Conservation (phyloP, 2,888 invertebrate species). For the Campoplex capitator region DNA sequence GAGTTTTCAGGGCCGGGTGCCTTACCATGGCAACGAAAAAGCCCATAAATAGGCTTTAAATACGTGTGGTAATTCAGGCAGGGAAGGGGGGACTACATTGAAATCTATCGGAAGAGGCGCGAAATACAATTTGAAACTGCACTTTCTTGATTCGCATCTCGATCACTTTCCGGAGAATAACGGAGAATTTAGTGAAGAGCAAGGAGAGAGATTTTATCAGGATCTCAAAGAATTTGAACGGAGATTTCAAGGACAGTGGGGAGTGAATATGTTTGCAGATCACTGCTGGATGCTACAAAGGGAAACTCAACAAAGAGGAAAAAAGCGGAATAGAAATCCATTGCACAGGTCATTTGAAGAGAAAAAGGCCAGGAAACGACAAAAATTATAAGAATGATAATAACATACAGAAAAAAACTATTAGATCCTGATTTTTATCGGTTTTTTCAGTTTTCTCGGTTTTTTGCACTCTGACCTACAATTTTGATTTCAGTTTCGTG, state of each 20-base stretch:
- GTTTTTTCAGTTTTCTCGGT: no score
- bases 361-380: slow-evolving; percentile 20
- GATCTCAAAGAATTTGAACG: slow-evolving; percentile 13
- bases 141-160: slow-evolving; percentile 16
- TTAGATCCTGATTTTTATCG: no score
- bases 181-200: slow-evolving; percentile 9
- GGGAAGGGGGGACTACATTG: background rate
- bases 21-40: background rate
- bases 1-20: background rate
- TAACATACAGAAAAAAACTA: no score
- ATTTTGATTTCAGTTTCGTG: no score
- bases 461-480: no score
- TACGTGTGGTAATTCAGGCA: slow-evolving; percentile 25
- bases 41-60: slow-evolving; percentile 29
- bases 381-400: background rate
- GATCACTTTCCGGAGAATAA: slow-evolving; percentile 10
- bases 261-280: slow-evolving; percentile 18
- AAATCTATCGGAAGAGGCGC: slow-evolving; percentile 49
- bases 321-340: slow-evolving; percentile 13
- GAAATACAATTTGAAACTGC: background rate
- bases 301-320: background rate
- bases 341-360: slow-evolving; percentile 1
- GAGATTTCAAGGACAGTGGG: slow-evolving; percentile 5
- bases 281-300: slow-evolving; percentile 15
- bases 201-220: slow-evolving; percentile 17